Conservation (phyloP, 2,113 vertebrate species). For the Cnemophilus loriae region DNA sequence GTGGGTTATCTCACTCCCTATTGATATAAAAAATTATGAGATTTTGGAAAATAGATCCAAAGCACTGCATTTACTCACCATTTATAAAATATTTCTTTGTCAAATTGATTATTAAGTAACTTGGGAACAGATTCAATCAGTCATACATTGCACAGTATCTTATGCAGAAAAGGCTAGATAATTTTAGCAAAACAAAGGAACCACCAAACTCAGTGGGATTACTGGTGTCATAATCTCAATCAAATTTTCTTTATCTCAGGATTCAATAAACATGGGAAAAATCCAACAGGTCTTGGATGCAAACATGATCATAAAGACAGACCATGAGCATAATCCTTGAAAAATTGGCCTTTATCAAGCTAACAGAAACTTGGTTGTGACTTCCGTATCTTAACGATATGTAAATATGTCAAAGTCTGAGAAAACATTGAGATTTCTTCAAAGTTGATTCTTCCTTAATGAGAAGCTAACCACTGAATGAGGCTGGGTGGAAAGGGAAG, state of each 20-base stretch:
- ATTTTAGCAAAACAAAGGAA: background rate
- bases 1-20: background rate
- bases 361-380: conserved; percentile 41
- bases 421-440: conserved; percentile 29
- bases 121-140: background rate
- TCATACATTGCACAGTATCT: background rate
- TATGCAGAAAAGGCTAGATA: background rate
- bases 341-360: conserved; percentile 48
- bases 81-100: background rate
- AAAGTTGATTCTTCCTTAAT: conserved; percentile 38
- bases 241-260: background rate
- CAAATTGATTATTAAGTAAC: background rate
- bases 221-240: background rate
- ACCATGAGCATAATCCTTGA: background rate
- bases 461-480: conserved; percentile 26
- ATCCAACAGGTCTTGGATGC: background rate
- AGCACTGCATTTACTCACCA: background rate
- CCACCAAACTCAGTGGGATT: background rate
- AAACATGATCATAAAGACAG: background rate
- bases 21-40: background rate
- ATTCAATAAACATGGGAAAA: background rate
- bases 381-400: conserved; percentile 45
- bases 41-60: background rate
- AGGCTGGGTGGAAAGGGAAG: background rate
- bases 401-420: conserved; percentile 56